Conservation (phyloP, 2,888 invertebrate genomes). For the Gnatocerus cornutus region DNA sequence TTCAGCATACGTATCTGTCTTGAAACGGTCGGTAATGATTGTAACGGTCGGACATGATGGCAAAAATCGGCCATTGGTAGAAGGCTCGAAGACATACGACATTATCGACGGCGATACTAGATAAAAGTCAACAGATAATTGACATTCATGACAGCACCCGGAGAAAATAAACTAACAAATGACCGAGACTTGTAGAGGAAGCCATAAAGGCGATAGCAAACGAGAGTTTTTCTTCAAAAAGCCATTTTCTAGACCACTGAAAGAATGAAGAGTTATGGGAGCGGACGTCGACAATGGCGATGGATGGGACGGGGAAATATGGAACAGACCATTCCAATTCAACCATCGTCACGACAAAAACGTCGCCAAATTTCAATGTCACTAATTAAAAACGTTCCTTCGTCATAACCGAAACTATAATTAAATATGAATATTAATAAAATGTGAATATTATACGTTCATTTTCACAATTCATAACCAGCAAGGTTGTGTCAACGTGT, state of each 20-base stretch:
- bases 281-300: constrained; percentile 12
- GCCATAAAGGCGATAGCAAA: constrained; percentile 53
- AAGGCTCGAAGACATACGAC: constrained; percentile 26
- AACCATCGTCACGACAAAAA: too few relatives aligned
- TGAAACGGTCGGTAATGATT: constrained; percentile 30
- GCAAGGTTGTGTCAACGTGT: neutral
- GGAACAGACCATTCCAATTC: too few relatives aligned
- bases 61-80: constrained; percentile 27
- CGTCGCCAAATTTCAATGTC: too few relatives aligned
- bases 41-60: constrained; percentile 30
- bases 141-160: constrained; percentile 41
- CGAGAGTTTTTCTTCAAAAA: constrained; percentile 23
- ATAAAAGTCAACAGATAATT: constrained; percentile 38
- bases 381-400: too few relatives aligned
- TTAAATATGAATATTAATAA: too few relatives aligned
- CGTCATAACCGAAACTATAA: too few relatives aligned
- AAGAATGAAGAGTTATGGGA: constrained; percentile 17
- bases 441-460: too few relatives aligned
- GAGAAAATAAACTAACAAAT: constrained; percentile 56
- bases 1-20: constrained; percentile 30
- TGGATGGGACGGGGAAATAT: neutral
- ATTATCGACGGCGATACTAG: constrained; percentile 26
- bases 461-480: too few relatives aligned
- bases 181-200: constrained; percentile 56
- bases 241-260: constrained; percentile 15